Conservation (phyloP, 2,797 vertebrate genomes). For the Glyptemys insculpta region DNA sequence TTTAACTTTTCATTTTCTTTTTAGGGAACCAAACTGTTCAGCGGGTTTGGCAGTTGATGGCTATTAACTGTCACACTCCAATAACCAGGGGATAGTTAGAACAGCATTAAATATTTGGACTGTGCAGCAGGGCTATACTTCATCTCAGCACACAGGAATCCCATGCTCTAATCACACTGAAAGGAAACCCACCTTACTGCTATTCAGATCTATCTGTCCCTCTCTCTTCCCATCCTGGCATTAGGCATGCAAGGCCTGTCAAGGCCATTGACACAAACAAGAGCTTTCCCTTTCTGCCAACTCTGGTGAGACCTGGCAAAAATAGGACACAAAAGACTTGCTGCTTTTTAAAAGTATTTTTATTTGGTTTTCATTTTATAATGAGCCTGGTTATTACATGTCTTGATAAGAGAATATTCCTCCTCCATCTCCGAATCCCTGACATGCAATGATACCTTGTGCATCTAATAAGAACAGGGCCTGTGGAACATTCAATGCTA, state of each 20-base stretch:
- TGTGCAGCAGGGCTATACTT: slow-evolving; percentile 66
- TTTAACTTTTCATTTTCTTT: slow-evolving; percentile 74
- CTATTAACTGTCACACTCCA: slow-evolving; percentile 78
- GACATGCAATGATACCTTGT: neutral
- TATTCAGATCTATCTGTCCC: slow-evolving; percentile 68
- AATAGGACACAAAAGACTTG: slow-evolving; percentile 24
- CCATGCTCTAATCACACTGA: slow-evolving; percentile 49
- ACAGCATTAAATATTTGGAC: slow-evolving; percentile 76
- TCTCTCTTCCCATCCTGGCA: slow-evolving; percentile 56
- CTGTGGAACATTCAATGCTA: neutral
- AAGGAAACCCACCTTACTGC: slow-evolving; percentile 71
- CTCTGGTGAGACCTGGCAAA: slow-evolving; percentile 57
- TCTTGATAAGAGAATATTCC: neutral
- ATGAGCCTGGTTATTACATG: neutral
- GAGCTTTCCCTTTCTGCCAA: slow-evolving; percentile 39
- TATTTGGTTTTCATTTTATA: slow-evolving; percentile 26
- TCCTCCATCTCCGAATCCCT: neutral
- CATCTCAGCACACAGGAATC: slow-evolving; percentile 63
- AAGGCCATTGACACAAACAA: slow-evolving; percentile 51
- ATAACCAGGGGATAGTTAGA: slow-evolving; percentile 73
- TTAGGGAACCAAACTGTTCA: slow-evolving; percentile 52
- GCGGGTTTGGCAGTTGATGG: slow-evolving; percentile 67
- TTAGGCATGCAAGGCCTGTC: slow-evolving; percentile 67
- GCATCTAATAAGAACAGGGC: neutral
- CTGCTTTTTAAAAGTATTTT: neutral